Evolutionary conservation across 2,113 vertebrate species (phyloP).

Genomic region (Salvator merianae): DNA sequence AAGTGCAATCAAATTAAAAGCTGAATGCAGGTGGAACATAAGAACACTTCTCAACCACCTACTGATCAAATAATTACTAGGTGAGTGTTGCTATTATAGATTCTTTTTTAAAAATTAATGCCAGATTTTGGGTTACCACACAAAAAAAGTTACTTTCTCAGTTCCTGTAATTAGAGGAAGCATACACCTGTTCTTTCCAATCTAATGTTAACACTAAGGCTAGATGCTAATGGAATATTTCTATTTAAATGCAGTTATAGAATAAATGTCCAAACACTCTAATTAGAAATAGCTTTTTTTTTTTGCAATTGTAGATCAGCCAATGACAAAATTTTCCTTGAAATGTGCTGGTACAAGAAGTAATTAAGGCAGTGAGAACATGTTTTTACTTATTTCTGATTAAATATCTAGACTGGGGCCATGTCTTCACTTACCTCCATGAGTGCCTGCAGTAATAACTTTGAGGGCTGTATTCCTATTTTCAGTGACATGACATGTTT

Average conservation of each 20-base stretch:
- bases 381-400: too few relatives aligned
- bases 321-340: slow-evolving; percentile 29
- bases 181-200: slow-evolving; percentile 27
- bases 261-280: background rate
- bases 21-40: slow-evolving; percentile 46
- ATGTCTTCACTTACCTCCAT: too few relatives aligned
- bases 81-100: slow-evolving; percentile 43
- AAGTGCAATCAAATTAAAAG: slow-evolving; percentile 57
- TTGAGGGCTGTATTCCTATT: too few relatives aligned
- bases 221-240: slow-evolving; percentile 8
- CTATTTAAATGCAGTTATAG: background rate
- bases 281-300: background rate
- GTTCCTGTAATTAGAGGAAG: slow-evolving; percentile 12
- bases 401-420: too few relatives aligned
- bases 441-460: too few relatives aligned
- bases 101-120: fast-evolving
- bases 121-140: slow-evolving; percentile 43
- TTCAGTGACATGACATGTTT: too few relatives aligned
- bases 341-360: slow-evolving; percentile 10
- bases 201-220: background rate
- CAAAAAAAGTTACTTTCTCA: slow-evolving; percentile 26
- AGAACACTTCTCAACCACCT: slow-evolving; percentile 51
- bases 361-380: slow-evolving; percentile 24
- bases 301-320: slow-evolving; percentile 19
- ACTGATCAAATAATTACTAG: slow-evolving; percentile 55